Base-by-base conservation (phyloP, 2,113 vertebrate genomes). In the Onychostoma macrolepis region DNA sequence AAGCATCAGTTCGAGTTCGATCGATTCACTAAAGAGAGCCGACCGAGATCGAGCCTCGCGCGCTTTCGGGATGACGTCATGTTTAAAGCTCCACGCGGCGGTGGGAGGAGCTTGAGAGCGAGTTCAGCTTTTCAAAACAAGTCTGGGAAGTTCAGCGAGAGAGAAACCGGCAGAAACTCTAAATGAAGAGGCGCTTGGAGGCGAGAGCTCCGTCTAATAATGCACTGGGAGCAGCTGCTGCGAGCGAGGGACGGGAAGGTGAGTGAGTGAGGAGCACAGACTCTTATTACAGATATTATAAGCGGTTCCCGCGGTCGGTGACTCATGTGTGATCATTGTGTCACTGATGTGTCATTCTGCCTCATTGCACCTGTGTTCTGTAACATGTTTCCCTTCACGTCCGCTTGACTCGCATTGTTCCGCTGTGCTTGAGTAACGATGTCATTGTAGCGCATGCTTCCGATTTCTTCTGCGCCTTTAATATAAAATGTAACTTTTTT, bases 141-240 rank as follows among this genome's bases (percentile, higher is more conserved):
- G 85, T 90, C 79, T 13, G 79, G 69, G 50, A 45, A 81, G 79
- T 61, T 11, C 11, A 3, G 8, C 7, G 36, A 28, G 83, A 53
- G 50, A 45, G 11, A 2, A 41, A 1, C 45, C 45, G 45, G 12
- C 45, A 48, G 48, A 17, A 17, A 1, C 13, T 17, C 0, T 4
- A 1, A 50, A 17, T 88, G 72, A 1, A 50, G 75, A 41, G 19
- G 33, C 28, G 4, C 80, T 17, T 53, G 85, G 13, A 71, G 61
- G 92, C 91, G 87, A 89, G 67, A 84, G 50, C 24, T n/a, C 38
- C 4, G 7, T 33, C 6, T 53, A 81, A 88, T 85, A 89, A 96
- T 96, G 94, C 94, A 94, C 89, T 95, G 95, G 93, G 95, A 96
- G 88, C 92, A 95, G 12, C 26, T 93, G 15, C 88, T 94, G 74